These are phyloP conservation scores for Osmerus eperlanus DNA, from an alignment of 2,113 vertebrate genomes.

Conservation along the genomic window DNA sequence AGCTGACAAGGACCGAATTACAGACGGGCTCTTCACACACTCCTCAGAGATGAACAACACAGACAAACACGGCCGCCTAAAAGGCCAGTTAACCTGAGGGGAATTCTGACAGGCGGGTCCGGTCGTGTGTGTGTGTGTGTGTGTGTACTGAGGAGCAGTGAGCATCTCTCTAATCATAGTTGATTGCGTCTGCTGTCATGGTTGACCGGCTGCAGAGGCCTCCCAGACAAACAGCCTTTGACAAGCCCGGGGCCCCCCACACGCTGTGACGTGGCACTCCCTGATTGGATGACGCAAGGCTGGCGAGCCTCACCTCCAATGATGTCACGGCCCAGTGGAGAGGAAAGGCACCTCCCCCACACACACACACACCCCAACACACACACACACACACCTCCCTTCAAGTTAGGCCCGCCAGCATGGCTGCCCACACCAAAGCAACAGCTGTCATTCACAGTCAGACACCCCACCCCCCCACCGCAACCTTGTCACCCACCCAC, in stretches of 20 bases:
- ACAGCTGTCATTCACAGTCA: conserved; percentile 35
- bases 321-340: conserved; percentile 38
- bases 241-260: background rate
- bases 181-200: conserved; percentile 19
- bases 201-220: conserved; percentile 7
- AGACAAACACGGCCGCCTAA: background rate
- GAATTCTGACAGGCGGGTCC: background rate
- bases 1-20: background rate
- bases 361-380: conserved; percentile 6
- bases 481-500: background rate
- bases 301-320: conserved; percentile 54
- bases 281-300: conserved; percentile 41
- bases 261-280: conserved; percentile 29
- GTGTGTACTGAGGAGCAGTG: background rate
- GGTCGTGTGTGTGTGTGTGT: background rate
- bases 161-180: conserved; percentile 24
- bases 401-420: conserved; percentile 5
- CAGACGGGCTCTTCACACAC: background rate
- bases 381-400: conserved; percentile 9
- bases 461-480: background rate
- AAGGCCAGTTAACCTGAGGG: conserved; percentile 3
- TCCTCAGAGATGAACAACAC: background rate
- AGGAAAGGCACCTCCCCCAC: background rate
- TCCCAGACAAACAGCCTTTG: conserved; percentile 12
- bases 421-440: conserved; percentile 24